Evolutionary conservation across 2,113 vertebrate genomes (phyloP), one percentile per base, ranked within the genome.

Genomic region (Oncorhynchus nerka): DNA sequence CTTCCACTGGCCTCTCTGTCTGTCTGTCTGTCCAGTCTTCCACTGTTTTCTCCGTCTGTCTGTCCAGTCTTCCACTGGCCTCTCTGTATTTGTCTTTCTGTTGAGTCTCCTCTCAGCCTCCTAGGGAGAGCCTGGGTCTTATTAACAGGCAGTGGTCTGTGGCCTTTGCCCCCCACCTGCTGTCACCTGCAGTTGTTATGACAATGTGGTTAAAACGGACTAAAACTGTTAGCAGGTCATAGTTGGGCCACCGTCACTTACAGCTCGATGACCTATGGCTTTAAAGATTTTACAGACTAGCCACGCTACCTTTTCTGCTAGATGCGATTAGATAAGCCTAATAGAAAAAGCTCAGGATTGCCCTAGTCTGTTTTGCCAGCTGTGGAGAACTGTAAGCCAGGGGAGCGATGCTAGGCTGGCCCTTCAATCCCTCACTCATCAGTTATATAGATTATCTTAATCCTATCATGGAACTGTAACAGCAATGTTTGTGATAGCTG

Each of bases 111-210:
- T 61, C 68, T 71, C 19, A 65, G 69, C 67, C 65, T 83, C 64
- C 51, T 20, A 71, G 72, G 76, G 70, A 75, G 81, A 82, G 68
- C 48, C 20, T 76, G 62, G 74, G 70, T 20, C 55, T 76, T 85
- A 85, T 81, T 81, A 88, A 89, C 83, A 88, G 77, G 75, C 51
- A 55, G 65, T 78, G 57, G 13, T 28, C 22, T 64, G 5, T 24
- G 73, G 77, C 75, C 71, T 51, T 45, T 59, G 45, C 24, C 32
- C 75, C 55, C 59, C 57, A 22, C 71, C 82, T 87, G 81, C 84
- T 88, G 85, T 72, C 81, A 69, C 8, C 1, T 68, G 77, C 70
- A 78, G 78, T 84, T 86, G 77, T 78, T 79, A 74, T 81, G 64
- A 77, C 55, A 75, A 75, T 73, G 78, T 75, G 74, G 81, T 70